These are phyloP conservation scores for Polydrusus tereticollis DNA, from an alignment of 2,888 invertebrate genomes.

Conservation along the genomic window DNA sequence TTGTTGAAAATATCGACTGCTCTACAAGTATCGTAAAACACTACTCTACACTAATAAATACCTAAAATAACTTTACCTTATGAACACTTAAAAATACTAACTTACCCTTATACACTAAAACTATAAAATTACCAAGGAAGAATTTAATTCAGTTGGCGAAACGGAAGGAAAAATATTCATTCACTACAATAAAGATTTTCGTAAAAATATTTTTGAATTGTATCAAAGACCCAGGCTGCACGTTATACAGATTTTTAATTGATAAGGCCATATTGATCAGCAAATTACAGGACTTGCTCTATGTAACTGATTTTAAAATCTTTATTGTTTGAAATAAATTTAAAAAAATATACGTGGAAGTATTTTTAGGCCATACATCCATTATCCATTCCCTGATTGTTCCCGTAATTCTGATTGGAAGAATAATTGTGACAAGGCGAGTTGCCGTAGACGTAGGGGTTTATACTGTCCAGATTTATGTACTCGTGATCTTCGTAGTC, in stretches of 20 bases:
- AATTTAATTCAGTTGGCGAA: neutral
- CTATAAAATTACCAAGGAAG: slow-evolving; percentile 17
- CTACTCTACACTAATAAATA: slow-evolving; percentile 31
- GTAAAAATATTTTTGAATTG: neutral
- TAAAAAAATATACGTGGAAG: slow-evolving; percentile 10
- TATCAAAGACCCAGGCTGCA: neutral
- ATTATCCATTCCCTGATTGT: slow-evolving; percentile 71
- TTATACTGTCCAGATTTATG: slow-evolving; percentile 69
- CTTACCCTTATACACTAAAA: neutral
- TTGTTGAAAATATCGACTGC: slow-evolving; percentile 13
- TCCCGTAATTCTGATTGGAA: slow-evolving; percentile 70
- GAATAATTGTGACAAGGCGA: slow-evolving; percentile 72
- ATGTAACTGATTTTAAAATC: neutral
- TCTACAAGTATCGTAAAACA: slow-evolving; percentile 32
- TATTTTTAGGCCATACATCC: slow-evolving; percentile 73
- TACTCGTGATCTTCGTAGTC: slow-evolving; percentile 71
- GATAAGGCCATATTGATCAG: too few relatives aligned
- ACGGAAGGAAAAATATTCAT: neutral
- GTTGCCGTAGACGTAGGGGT: slow-evolving; percentile 59
- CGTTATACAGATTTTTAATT: too few relatives aligned
- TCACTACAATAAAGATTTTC: slow-evolving; percentile 8
- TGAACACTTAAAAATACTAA: slow-evolving; percentile 31
- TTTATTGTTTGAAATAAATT: slow-evolving; percentile 4
- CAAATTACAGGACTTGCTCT: neutral
- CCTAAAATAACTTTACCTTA: slow-evolving; percentile 19